Evolutionary conservation across 2,113 vertebrate species (phyloP), one percentile per base, ranked within the genome.

Genomic region (Castor canadensis): DNA sequence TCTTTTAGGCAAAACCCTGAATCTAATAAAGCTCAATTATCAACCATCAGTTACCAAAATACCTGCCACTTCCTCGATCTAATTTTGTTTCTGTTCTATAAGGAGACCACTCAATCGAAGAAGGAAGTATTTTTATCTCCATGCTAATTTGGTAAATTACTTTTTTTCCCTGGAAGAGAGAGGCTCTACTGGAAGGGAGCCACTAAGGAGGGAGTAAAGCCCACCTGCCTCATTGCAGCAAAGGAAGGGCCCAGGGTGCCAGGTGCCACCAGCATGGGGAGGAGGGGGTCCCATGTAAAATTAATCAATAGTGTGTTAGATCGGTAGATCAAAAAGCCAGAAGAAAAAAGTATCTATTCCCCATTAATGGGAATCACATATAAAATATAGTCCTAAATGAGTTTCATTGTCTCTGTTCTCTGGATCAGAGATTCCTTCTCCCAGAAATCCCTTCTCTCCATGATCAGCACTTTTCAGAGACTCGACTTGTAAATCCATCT

Each of bases 21-120:
- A 43, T 96, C 91, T 94, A 92, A 87, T 91, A 67, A 91, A 76
- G 67, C 30, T 95, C 35, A 11, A 28, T 0, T 95, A 52, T 84
- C 80, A 89, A 73, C 47, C 77, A 56, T 91, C 32, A 96, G 72
- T 93, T 95, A 97, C 96, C 80, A 97, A 94, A 97, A 95, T 97
- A 97, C 95, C 96, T 97, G 96, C 84, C 93, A 94, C 88, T 97
- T 96, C 97, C 98, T 98, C 94, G 60, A 89, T 97, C 92, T 98
- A 92, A 97, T 98, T 98, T 97, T 40, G 4, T 72, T 96, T 92
- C 85, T 45, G 82, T 93, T 96, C 69, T 97, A 80, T 95, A 97
- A 96, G 35, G 67, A 89, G 97, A 97, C 96, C 97, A 98, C 97
- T 97, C 96, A 96, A 0, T 54, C 7, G 19, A 95, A 96, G 86